Evolutionary conservation across 2,113 vertebrate genomes (phyloP).

Genomic region (Carollia perspicillata): DNA sequence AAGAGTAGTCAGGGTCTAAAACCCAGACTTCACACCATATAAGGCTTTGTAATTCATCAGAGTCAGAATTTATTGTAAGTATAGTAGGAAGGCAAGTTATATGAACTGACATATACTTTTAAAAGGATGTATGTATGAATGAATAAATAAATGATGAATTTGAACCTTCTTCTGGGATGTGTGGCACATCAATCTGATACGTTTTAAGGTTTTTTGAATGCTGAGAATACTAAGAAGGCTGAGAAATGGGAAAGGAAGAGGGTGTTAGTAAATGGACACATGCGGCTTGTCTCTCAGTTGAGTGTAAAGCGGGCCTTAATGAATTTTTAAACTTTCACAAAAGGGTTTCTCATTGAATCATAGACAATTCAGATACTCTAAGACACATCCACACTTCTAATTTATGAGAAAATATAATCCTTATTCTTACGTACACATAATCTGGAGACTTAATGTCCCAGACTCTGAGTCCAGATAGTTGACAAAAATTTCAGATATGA

Average conservation of each 20-base stretch:
- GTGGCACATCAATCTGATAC: not conserved
- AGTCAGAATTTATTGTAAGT: too few species aligned
- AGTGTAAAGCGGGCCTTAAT: not conserved
- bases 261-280: not conserved
- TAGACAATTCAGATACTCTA: not conserved
- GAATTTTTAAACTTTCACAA: not conserved
- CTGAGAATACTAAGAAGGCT: not conserved
- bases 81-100: too few species aligned
- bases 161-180: not conserved
- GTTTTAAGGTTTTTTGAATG: not conserved
- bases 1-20: too few species aligned
- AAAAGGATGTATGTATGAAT: too few species aligned
- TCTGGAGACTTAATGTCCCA: not conserved
- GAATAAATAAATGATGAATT: too few species aligned
- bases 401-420: not conserved
- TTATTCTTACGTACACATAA: not conserved
- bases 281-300: not conserved
- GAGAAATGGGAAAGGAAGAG: not conserved
- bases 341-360: not conserved
- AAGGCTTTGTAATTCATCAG: too few species aligned
- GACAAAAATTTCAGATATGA: not conserved
- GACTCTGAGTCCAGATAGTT: not conserved
- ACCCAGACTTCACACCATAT: too few species aligned
- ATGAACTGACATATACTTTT: too few species aligned
- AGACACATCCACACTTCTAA: not conserved